Percentiles rank a stretch among this genome's conserved stretches.
These are phyloP conservation scores for Aelia acuminata DNA, from an alignment of 2,888 invertebrate genomes.

Conservation along the genomic window DNA sequence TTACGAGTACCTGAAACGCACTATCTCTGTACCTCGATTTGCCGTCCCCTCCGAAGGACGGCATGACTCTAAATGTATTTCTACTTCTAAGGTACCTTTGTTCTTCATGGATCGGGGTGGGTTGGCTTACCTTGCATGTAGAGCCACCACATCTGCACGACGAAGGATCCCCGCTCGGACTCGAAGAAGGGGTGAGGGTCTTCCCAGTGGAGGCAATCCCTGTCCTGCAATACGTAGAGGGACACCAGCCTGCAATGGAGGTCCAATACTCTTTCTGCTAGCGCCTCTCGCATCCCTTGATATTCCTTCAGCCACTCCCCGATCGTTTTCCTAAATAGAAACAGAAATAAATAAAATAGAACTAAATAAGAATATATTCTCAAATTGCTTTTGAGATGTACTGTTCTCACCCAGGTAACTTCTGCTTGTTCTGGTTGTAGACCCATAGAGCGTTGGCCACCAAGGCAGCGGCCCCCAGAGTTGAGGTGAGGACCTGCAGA, in stretches of 20 bases:
- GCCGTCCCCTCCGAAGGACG: too few species aligned
- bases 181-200: constrained; percentile 77
- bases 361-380: background rate
- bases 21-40: too few species aligned
- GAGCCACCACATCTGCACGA: constrained; percentile 90
- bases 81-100: too few species aligned
- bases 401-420: constrained; percentile 69
- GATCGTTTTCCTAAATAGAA: constrained; percentile 67
- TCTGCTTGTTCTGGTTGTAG: constrained; percentile 77
- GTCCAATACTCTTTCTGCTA: constrained; percentile 86
- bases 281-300: constrained; percentile 86
- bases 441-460: constrained; percentile 85
- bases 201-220: constrained; percentile 84
- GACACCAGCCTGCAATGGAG: constrained; percentile 84
- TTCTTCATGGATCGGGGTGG: background rate
- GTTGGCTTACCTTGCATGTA: constrained; percentile 80
- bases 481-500: constrained; percentile 81
- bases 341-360: background rate
- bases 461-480: constrained; percentile 84
- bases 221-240: constrained; percentile 86
- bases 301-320: constrained; percentile 79
- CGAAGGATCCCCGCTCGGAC: constrained; percentile 83
- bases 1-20: too few species aligned
- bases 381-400: background rate
- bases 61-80: too few species aligned